A percentile compares a stretch with the other conserved stretches of the same genome.
Conservation (phyloP, 1,140 invertebrate species). For the Cheumatopsyche charites region DNA sequence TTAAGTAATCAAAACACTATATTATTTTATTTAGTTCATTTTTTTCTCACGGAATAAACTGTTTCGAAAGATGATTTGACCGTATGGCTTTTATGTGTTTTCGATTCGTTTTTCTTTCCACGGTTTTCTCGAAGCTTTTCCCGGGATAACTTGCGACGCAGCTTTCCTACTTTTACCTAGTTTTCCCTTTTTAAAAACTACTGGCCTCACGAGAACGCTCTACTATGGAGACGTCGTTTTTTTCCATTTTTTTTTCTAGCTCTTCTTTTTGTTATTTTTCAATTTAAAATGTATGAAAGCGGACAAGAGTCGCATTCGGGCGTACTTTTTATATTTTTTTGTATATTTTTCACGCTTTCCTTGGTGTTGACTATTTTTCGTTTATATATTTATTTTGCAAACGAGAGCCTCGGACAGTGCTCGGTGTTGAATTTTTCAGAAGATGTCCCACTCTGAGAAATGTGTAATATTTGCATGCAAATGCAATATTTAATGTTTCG, state of each 20-base stretch:
- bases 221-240: neutral
- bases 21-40: no score
- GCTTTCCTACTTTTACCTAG: constrained; percentile 19
- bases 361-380: neutral
- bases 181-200: constrained; percentile 15
- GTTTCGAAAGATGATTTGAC: no score
- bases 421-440: neutral
- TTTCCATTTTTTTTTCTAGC: neutral
- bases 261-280: constrained; percentile 37
- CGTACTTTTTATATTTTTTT: constrained; percentile 24
- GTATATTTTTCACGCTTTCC: constrained; percentile 9
- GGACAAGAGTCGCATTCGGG: constrained; percentile 15
- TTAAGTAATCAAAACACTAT: no score
- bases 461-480: neutral
- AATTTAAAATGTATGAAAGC: constrained; percentile 39
- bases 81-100: neutral
- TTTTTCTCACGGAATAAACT: no score
- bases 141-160: constrained; percentile 30
- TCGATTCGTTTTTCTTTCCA: neutral
- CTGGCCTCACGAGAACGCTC: constrained; percentile 10
- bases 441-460: neutral
- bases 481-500: neutral
- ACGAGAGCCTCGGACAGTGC: neutral
- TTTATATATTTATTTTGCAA: neutral
- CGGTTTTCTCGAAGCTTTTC: constrained; percentile 29